Conservation (phyloP, 2,113 vertebrate genomes). For the Tauraco erythrolophus region DNA sequence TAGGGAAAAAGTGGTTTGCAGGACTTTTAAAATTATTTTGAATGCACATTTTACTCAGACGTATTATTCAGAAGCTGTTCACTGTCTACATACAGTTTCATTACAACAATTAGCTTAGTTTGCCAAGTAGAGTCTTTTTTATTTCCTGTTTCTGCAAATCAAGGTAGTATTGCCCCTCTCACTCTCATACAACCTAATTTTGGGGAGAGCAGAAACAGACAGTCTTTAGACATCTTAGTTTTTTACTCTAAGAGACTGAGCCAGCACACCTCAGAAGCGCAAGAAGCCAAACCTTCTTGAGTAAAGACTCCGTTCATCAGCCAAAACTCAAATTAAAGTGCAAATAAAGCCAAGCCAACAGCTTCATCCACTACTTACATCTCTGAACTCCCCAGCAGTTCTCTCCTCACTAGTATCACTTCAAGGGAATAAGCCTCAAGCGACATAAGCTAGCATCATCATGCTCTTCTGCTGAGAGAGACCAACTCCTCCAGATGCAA, state of each 20-base stretch:
- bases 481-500: not conserved
- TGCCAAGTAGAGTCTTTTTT: not conserved
- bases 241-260: not conserved
- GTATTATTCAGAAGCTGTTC: not conserved
- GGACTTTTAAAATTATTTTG: not conserved
- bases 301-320: not conserved
- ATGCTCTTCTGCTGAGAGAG: not conserved
- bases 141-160: not conserved
- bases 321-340: not conserved
- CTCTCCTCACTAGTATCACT: not conserved
- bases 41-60: not conserved
- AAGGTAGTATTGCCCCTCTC: not conserved
- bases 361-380: not conserved
- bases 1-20: not conserved
- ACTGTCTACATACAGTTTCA: not conserved
- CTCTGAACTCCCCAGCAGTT: not conserved
- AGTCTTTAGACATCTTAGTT: not conserved
- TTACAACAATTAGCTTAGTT: not conserved
- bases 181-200: not conserved
- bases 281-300: not conserved
- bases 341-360: not conserved
- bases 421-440: not conserved
- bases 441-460: accelerated
- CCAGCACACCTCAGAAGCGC: not conserved
- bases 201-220: accelerated